Percentiles rank a stretch among this genome's conserved stretches.
phyloP scores from a whole-genome alignment of 2,888 invertebrate genomes.

The Drosophila limbata region DNA sequence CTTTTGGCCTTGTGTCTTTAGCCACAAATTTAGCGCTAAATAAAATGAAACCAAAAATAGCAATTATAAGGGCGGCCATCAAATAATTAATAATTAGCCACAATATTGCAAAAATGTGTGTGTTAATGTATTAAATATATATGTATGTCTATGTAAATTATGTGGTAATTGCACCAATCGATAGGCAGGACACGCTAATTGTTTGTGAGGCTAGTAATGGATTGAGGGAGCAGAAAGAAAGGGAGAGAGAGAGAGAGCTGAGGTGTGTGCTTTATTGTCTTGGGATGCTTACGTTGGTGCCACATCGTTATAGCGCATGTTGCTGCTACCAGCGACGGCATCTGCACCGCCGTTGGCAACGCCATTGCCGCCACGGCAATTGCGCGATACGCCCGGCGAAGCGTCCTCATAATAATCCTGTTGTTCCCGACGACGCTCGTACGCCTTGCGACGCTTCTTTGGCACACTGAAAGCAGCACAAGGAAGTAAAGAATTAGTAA shows the following conservation, averaged over 20 bases:
- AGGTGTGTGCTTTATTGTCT: background rate
- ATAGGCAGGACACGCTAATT: conserved; percentile 12
- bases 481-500: background rate
- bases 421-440: conserved; percentile 85
- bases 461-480: conserved; percentile 79
- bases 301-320: conserved; percentile 93
- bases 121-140: conserved; percentile 27
- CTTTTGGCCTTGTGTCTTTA: conserved; percentile 85
- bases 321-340: conserved; percentile 86
- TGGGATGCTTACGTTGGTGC: conserved; percentile 92
- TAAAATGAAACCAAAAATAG: conserved; percentile 73
- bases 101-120: conserved; percentile 29
- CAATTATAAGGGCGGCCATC: conserved; percentile 45
- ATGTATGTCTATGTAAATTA: conserved; percentile 3
- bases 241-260: background rate
- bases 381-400: conserved; percentile 83
- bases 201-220: conserved; percentile 12
- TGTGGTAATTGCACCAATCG: conserved; percentile 4
- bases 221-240: conserved; percentile 23
- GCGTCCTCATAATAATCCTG: conserved; percentile 86
- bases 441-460: conserved; percentile 85
- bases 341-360: conserved; percentile 67
- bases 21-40: conserved; percentile 84
- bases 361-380: conserved; percentile 86
- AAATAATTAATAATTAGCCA: conserved; percentile 36